Evolutionary conservation across 2,797 vertebrate species (phyloP).

Genomic region (Euphonia xanthogaster): DNA sequence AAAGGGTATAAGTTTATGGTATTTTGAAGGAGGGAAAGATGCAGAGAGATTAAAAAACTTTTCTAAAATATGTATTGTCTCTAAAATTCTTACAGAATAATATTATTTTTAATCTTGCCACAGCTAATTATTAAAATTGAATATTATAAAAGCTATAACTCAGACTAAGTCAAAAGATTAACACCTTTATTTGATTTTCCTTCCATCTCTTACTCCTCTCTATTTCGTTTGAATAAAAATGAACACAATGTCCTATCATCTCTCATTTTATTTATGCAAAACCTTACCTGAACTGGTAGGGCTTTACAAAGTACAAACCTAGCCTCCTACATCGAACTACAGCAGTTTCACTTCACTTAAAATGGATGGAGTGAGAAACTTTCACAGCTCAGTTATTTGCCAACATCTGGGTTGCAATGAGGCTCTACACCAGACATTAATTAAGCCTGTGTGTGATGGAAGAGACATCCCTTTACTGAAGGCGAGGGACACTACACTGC

Average conservation of each 20-base stretch:
- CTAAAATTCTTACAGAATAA: not conserved
- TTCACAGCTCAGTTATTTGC: not conserved
- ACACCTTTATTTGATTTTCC: not conserved
- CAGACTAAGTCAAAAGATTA: not conserved
- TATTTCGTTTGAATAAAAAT: not conserved
- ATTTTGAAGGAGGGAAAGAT: not conserved
- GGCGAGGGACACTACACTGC: not conserved
- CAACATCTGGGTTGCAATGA: not conserved
- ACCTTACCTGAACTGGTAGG: not conserved
- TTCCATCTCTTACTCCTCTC: not conserved
- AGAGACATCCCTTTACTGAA: rapidly evolving
- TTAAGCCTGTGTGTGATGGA: not conserved
- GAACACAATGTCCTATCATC: not conserved
- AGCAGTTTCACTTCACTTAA: not conserved
- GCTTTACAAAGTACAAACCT: not conserved
- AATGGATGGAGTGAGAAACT: not conserved
- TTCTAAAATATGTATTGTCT: not conserved
- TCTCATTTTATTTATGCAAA: not conserved
- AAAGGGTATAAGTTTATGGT: not conserved
- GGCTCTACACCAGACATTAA: rapidly evolving
- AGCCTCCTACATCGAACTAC: not conserved
- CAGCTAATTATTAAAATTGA: not conserved
- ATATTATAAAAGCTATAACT: not conserved
- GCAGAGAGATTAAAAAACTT: not conserved
- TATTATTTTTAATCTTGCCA: not conserved